A percentile compares a stretch with the other conserved stretches of the same genome.
Evolutionary conservation across 2,888 invertebrate species (phyloP).

Genomic region (Lacanobia wlatinum): DNA sequence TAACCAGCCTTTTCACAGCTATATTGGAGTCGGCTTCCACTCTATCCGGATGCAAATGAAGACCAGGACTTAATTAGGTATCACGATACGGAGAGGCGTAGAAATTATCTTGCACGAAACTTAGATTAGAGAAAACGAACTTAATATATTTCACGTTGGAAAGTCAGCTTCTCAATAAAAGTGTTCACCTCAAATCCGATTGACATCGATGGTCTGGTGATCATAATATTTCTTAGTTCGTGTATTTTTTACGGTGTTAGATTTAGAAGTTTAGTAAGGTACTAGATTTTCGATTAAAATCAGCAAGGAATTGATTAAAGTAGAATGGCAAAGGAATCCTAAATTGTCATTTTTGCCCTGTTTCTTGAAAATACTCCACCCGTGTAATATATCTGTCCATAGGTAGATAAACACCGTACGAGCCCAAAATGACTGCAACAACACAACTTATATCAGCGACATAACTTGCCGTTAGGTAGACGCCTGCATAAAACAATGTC

Average conservation of each 20-base stretch:
- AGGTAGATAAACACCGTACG: no score
- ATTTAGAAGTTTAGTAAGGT: no score
- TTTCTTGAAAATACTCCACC: no score
- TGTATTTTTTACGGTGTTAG: background rate
- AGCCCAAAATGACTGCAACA: background rate
- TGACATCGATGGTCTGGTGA: background rate
- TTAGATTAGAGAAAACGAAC: no score
- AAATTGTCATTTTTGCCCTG: no score
- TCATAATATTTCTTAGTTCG: background rate
- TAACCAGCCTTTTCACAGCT: background rate
- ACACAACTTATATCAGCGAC: background rate
- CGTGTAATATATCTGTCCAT: no score
- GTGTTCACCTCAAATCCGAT: background rate
- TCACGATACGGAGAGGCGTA: background rate
- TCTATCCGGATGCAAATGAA: no score
- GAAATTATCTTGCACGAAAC: background rate
- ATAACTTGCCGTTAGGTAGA: background rate
- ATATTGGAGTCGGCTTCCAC: background rate
- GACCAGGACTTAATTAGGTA: background rate
- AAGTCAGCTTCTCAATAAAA: background rate
- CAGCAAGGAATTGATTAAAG: background rate
- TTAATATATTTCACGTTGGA: background rate
- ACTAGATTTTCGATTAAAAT: no score
- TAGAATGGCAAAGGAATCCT: background rate
- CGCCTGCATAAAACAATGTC: slow-evolving; percentile 6